These are phyloP conservation scores for Nebria brevicollis DNA, from an alignment of 2,888 invertebrate species.

Conservation along the genomic window DNA sequence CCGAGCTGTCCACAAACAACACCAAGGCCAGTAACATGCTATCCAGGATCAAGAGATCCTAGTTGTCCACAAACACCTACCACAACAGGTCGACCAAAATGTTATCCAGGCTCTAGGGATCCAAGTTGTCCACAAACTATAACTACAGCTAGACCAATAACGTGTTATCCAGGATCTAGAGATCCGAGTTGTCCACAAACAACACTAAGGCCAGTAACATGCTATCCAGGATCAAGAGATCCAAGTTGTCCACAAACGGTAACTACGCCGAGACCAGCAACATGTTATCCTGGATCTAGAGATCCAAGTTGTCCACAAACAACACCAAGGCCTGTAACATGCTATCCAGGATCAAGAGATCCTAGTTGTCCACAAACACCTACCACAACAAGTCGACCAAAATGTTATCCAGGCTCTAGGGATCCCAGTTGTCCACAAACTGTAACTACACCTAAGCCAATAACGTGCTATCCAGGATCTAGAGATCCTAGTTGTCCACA, in stretches of 20 bases:
- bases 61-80: slow-evolving; percentile 50
- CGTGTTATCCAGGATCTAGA: slow-evolving; percentile 58
- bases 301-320: slow-evolving; percentile 50
- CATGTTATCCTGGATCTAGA: slow-evolving; percentile 32
- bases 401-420: slow-evolving; percentile 49
- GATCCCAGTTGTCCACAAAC: slow-evolving; percentile 51
- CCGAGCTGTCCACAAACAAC: slow-evolving; percentile 50
- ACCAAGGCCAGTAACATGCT: slow-evolving; percentile 48
- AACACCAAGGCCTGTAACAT: slow-evolving; percentile 53
- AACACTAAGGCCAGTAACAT: slow-evolving; percentile 31
- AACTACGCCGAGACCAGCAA: background rate
- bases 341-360: slow-evolving; percentile 56
- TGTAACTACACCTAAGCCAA: slow-evolving; percentile 52
- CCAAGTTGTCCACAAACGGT: slow-evolving; percentile 55
- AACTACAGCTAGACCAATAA: slow-evolving; percentile 46
- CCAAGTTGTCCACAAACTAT: slow-evolving; percentile 51
- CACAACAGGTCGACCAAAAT: slow-evolving; percentile 49
- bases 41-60: slow-evolving; percentile 55
- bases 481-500: slow-evolving; percentile 52
- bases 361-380: slow-evolving; percentile 56
- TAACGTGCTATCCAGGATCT: slow-evolving; percentile 56
- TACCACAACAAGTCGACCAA: slow-evolving; percentile 39
- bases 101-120: slow-evolving; percentile 52
- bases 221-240: slow-evolving; percentile 55
- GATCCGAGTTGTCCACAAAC: slow-evolving; percentile 53